Base-by-base conservation (phyloP, 2,888 invertebrate species). In the Neoaliturus tenellus region DNA sequence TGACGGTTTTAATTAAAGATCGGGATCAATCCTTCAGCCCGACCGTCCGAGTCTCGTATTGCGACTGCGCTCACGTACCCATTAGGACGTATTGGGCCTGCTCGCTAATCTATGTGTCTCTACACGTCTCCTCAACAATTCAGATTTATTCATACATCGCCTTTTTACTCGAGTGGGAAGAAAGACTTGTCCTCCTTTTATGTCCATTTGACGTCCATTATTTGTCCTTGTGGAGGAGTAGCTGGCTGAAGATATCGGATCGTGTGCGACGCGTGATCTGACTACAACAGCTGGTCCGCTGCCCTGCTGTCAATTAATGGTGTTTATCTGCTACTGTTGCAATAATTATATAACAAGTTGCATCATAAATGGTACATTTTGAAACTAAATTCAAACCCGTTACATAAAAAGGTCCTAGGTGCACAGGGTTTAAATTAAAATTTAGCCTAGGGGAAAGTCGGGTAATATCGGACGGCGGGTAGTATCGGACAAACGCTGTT, bases 61-160 rank as follows among this genome's bases (percentile, higher is more conserved):
- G 35, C 23, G 20, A 71, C 39, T 39, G 6, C 39, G 39, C 33
- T 71, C 71, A 71, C 71, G 71, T 71, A 35, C 12, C 71, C 71
- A 71, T 71, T 71, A 71, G 71, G 71, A 71, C 71, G 71, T 71
- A 71, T 71, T 39, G 39, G 71, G 71, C 4, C 71, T 6, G 41
- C 31, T 51, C 23, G 51, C 51, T 75, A 75, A 75, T 75, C 41
- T 48, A 80, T 31, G 51, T 80, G 55, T 80, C 2, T 90, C 71
- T 20, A 25, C 28, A 44, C 75, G n/a, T 58, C 62, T 23, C 55
- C 39, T 58, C 1, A 62, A 35, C 80, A 62, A 81, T 81, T 81
- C 67, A 81, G 81, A 81, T 81, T 81, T 81, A 81, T 81, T 81
- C 81, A 81, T 81, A 81, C 81, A 41, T 67, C 62, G 31, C 81